These are phyloP conservation scores for Drosophila macrospina DNA, from an alignment of 2,888 invertebrate genomes.

Conservation along the genomic window DNA sequence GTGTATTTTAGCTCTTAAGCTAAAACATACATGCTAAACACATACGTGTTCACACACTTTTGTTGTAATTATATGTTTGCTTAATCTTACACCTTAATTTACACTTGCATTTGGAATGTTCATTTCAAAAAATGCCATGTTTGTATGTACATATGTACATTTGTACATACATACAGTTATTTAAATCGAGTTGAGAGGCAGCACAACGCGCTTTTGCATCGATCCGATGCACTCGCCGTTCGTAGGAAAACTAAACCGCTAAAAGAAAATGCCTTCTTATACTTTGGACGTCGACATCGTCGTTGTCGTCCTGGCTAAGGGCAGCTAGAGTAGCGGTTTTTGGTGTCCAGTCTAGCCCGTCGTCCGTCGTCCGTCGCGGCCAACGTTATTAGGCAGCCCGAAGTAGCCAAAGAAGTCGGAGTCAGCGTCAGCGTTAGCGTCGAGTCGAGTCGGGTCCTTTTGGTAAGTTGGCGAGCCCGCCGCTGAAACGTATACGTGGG, in stretches of 20 bases:
- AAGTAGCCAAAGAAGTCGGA: constrained; percentile 34
- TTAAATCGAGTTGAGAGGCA: constrained; percentile 46
- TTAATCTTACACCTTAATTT: constrained; percentile 17
- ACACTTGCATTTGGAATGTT: constrained; percentile 19
- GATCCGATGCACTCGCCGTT: constrained; percentile 84
- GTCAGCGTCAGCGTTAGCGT: not conserved
- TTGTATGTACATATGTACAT: constrained; percentile 9
- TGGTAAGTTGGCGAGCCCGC: constrained; percentile 35
- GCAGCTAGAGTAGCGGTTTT: constrained; percentile 23
- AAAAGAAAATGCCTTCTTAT: constrained; percentile 75
- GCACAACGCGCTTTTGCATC: constrained; percentile 79
- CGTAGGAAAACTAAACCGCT: constrained; percentile 80
- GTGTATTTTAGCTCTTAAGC: not conserved
- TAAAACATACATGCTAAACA: constrained; percentile 1
- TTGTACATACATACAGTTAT: constrained; percentile 52
- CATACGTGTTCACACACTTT: not conserved
- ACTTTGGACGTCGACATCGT: constrained; percentile 29
- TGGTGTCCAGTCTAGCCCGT: constrained; percentile 59
- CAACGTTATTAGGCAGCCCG: constrained; percentile 43
- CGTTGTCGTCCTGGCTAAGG: constrained; percentile 19
- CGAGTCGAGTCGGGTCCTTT: constrained; percentile 14
- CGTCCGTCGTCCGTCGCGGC: constrained; percentile 8
- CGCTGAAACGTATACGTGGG: constrained; percentile 83
- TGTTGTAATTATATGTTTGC: constrained; percentile 14
- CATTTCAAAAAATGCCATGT: constrained; percentile 33